Base-by-base conservation (phyloP, 2,888 invertebrate species). In the Cephus nigrinus region DNA sequence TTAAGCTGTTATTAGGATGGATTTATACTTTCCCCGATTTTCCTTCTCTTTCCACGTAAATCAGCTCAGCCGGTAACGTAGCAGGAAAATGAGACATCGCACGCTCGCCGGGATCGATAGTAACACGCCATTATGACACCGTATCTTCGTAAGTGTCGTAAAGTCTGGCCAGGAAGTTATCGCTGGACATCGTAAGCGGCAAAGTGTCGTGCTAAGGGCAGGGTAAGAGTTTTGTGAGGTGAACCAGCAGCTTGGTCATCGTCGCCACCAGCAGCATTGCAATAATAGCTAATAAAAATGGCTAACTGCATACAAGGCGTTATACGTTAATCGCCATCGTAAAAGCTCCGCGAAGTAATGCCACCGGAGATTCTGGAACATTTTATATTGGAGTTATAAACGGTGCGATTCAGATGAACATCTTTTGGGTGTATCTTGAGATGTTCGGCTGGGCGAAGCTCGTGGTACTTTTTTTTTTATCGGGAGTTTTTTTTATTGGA, bases 201-300 rank as follows among this genome's bases (percentile, higher is more conserved):
- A 86, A 86, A 86, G 85, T 81, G 82, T 68, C 79, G 77, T 79
- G 80, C 72, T 81, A 76, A 80, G 75, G 76, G 76, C 75, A 75
- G 72, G 33, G 78, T 30, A 33, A 68, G 76, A 40, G 76, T 73
- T 68, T 73, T 78, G 68, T 77, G 35, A 78, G 71, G 71, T 12
- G 71, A 33, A 32, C 32, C 75, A 72, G 71, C 73, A 55, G 55
- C 23, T 23, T 55, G 23, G 55, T 23, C 55, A 23, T 55, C 55
- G 55, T 55, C 55, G 55, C 55, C 55, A 23, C 23, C 55, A 23
- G 55, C 55, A 23, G 55, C 80, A 76, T 79, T 79, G 79, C 82
- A 82, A 85, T 86, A 83, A 85, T 84, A 80, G 81, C 82, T 78
- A 84, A 82, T 86, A 85, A 86, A 86, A 84, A 85, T 82, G 80